Base-by-base conservation (phyloP, 2,113 vertebrate genomes). In the Pseudorasbora parva region DNA sequence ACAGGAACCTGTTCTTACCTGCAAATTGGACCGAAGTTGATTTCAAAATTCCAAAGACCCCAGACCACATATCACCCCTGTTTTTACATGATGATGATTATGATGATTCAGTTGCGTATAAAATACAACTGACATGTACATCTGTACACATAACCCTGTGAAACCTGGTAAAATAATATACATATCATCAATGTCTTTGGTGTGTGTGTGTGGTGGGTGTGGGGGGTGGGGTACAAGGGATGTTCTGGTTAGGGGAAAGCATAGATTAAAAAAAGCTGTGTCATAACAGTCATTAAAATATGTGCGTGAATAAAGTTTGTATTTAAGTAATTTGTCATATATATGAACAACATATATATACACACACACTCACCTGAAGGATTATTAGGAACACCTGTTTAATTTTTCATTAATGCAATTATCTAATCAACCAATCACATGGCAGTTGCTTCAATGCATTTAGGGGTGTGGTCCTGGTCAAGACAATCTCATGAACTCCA, bases 111-210 rank as follows among this genome's bases (percentile, higher is more conserved):
- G 71, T 33, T 78, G 49, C 47, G 23, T 41, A 43, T 69, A 21
- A 74, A 7, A 84, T 69, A 68, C 73, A 77, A 33, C 75, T 77
- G 75, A 77, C 37, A 47, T 73, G 80, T 47, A 74, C 33, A 21
- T 78, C 51, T 78, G 75, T 78, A 47, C 37, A 60, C 62, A 21
- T 54, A 27, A 43, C 33, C 54, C 23, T 60, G 23, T 79, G 77
- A 85, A 80, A 73, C 15, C 75, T 79, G 83, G 19, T 85, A 64
- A 51, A 74, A 64, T n/a, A 51, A 74, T 59, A 85, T 33, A 49
- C 25, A 49, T 74, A 51, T 73, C 37, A 69, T 21, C 64, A 68
- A 0, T 71, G 51, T 17, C 41, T 64, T 56, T 45, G 5, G 9
- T 30, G 54, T 56, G 17, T 62, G 37, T n/a, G 27, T 17, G 27